Base-by-base conservation (phyloP, 30 jellyfish, hydroid and myxozoan species). In the Mastigias papua region DNA sequence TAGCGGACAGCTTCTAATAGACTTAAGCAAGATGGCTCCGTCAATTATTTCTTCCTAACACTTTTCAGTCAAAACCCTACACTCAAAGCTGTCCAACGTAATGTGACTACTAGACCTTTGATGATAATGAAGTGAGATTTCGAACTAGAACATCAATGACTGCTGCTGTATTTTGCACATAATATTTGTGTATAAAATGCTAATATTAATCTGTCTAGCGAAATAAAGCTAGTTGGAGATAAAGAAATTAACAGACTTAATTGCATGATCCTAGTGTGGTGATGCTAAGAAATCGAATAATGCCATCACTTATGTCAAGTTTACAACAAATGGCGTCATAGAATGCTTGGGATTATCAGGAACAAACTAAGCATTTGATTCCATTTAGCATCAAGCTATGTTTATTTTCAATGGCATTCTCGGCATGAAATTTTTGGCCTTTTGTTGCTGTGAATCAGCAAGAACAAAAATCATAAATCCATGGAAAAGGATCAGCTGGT, bases 311-410 rank as follows among this genome's bases (percentile, higher is more conserved):
- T 3, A 61, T 65, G 77, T 35, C 78, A 28, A 30, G 89, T 61
- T 79, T n/a, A 10, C 35, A 10, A 25, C 80, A 79, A 79, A n/a
- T 79, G 74, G 80, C 81, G 89, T 79, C 89, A 58, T 61, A n/a
- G 48, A 42, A 79, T 20, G 46, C 80, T 29, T 19, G 46, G 71
- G 89, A 79, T 79, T 79, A 79, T 10, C 69, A 60, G 58, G 72
- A 58, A 79, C 69, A 64, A 79, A 79, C 89, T 79, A 74, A 60
- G 58, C 32, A 63, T 63, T 79, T 79, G 8, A 61, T 61, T 79
- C 80, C 34, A 79, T 79, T 79, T 79, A n/a, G 70, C 54, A 60
- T 72, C 61, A 27, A 49, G 35, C 60, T 69, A 54, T 82, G 79
- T 35, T 27, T 30, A 6, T 16, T 51, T 33, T 68, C 83, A 65